A percentile compares a stretch with the other conserved stretches of the same genome.
Evolutionary conservation across 2,113 vertebrate species (phyloP).

Genomic region (Tragelaphus strepsiceros): DNA sequence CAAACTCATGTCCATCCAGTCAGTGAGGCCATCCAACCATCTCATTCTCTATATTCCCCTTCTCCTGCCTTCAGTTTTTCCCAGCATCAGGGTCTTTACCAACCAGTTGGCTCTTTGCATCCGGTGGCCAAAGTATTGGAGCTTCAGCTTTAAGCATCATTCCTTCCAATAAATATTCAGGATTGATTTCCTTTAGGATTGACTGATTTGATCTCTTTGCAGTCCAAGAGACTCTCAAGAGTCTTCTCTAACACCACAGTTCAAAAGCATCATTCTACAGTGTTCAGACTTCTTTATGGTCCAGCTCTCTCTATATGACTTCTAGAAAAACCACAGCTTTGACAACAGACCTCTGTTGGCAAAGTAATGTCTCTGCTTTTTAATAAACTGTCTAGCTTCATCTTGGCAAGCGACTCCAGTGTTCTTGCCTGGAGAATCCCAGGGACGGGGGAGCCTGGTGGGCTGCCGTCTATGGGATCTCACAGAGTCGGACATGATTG

Average conservation of each 20-base stretch:
- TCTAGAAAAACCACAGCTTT: not conserved
- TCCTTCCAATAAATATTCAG: not conserved
- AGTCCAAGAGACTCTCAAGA: not conserved
- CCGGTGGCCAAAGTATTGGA: not conserved
- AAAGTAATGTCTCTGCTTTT: not conserved
- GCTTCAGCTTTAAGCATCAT: not conserved
- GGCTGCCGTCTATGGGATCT: no score
- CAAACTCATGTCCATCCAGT: not conserved
- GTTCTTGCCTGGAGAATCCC: no score
- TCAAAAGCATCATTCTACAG: not conserved
- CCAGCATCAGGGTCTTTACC: not conserved
- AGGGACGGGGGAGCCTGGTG: no score
- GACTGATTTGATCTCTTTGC: not conserved
- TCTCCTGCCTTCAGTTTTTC: not conserved
- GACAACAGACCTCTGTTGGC: not conserved
- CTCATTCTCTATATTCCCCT: not conserved
- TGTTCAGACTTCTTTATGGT: not conserved
- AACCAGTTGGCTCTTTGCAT: not conserved
- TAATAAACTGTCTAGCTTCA: not conserved
- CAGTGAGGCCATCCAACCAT: not conserved
- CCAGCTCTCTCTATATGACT: not conserved
- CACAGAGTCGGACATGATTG: no score
- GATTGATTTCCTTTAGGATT: not conserved
- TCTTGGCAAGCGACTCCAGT: no score
- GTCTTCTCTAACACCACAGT: not conserved